Evolutionary conservation across 2,797 vertebrate species (phyloP), one percentile per base, ranked within the genome.

Genomic region (Pantherophis alleghaniensis): DNA sequence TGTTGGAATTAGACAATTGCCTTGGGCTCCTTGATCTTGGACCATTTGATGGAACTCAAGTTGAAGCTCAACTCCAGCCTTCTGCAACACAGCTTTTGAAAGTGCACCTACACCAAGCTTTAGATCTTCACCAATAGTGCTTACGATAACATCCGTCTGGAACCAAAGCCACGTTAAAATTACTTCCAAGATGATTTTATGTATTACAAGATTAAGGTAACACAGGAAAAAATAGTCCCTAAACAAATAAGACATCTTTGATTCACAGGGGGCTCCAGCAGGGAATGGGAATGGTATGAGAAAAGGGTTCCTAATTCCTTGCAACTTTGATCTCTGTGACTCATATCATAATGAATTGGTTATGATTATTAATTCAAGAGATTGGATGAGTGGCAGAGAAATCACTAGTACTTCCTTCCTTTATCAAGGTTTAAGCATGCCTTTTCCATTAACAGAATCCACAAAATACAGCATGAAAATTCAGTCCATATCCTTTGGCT

Each of bases 101-200:
- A 99, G 98, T 0, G 97, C 97, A 0, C 99, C 99, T 61, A 88
- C 95, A 0, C 59, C 90, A 93, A 99, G 98, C 6, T 90, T 7
- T 93, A 99, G 94, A 95, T 98, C 86, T 2, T 37, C 2, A 0
- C 98, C 96, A 66, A 99, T 88, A 1, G 98, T 98, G 97, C 98
- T 99, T 91, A 99, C 98, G 0, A 99, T 96, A 91, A 98, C 96
- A 4, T 98, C 97, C 0, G 98, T 98, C 99, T 99, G 97, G 74
- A 98, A 97, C 24, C 89, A 93, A 91, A 94, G 88, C 5, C 55
- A 37, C 7, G 88, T 20, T 0, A 0, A 56, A 92, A 94, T 91
- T 13, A 90, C 4, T 86, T 87, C 3, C 2, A 93, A 26, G 2
- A 79, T 91, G 89, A 66, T 87, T 93, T 66, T 22, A 56, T 90